Percentiles rank a stretch among this genome's conserved stretches.
These are phyloP conservation scores for Nezara viridula DNA, from an alignment of 2,888 invertebrate genomes.

Conservation along the genomic window DNA sequence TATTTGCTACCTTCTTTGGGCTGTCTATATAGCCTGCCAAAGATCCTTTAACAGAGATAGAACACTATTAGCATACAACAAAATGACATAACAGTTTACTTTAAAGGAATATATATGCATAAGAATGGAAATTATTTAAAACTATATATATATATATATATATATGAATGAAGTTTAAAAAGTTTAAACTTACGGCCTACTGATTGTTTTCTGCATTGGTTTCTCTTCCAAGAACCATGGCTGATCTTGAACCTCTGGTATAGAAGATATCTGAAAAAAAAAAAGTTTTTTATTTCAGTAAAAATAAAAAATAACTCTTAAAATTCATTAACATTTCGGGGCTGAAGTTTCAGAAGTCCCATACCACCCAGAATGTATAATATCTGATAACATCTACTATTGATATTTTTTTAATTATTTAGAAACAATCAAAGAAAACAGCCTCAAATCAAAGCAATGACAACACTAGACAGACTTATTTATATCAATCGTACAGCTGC, in stretches of 20 bases:
- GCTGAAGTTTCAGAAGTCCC: too few species aligned
- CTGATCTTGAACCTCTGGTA: constrained; percentile 32
- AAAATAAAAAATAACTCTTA: not conserved
- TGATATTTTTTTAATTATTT: not conserved
- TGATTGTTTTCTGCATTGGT: constrained; percentile 43
- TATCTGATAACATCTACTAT: not conserved
- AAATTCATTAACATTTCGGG: too few species aligned
- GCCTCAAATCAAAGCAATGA: not conserved
- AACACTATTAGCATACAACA: not conserved
- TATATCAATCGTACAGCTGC: not conserved
- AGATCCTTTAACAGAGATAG: constrained; percentile 52
- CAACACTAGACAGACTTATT: not conserved
- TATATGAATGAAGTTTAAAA: not conserved
- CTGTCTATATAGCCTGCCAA: constrained; percentile 67
- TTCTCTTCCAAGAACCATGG: constrained; percentile 52
- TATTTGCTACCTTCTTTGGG: constrained; percentile 77
- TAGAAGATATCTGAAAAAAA: constrained; percentile 6
- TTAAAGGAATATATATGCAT: not conserved
- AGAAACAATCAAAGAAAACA: not conserved
- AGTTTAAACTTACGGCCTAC: constrained; percentile 10
- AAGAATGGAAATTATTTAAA: too few species aligned
- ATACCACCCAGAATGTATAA: not conserved
- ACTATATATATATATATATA: too few species aligned
- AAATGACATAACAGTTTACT: not conserved
- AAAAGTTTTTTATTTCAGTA: not conserved